Conservation (phyloP, 2,113 vertebrate species). For the Alligator mississippiensis region DNA sequence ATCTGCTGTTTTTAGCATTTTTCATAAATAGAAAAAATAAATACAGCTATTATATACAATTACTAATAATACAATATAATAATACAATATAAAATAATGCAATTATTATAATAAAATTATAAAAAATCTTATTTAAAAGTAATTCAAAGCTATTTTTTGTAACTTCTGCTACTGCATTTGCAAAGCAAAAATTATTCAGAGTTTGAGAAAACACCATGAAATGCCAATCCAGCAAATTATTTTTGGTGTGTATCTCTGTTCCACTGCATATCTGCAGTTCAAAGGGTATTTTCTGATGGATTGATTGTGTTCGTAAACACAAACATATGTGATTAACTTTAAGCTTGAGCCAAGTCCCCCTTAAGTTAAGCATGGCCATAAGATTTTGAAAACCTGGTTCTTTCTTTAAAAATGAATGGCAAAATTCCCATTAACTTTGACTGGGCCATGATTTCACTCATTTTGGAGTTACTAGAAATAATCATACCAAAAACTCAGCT, state of each 20-base stretch:
- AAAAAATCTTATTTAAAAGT: background rate
- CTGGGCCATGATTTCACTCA: background rate
- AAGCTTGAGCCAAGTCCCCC: too few relatives aligned
- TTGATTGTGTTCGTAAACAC: background rate
- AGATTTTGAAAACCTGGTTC: background rate
- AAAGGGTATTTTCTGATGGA: background rate
- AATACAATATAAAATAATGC: too few relatives aligned
- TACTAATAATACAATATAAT: too few relatives aligned
- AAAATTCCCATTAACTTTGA: background rate
- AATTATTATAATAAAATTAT: background rate
- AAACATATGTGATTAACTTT: too few relatives aligned
- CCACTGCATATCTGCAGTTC: background rate
- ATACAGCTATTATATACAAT: too few relatives aligned
- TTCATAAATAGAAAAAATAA: too few relatives aligned
- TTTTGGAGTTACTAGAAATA: background rate
- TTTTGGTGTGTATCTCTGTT: background rate
- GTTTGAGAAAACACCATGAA: background rate
- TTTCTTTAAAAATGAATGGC: background rate
- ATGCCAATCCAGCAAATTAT: slow-evolving; percentile 16
- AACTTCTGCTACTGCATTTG: background rate
- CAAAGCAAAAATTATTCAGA: background rate
- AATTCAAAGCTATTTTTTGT: slow-evolving; percentile 42
- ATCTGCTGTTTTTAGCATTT: background rate
- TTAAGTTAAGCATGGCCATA: background rate
- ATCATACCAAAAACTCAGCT: background rate